Percentiles rank a stretch among this genome's conserved stretches.
Conservation (phyloP, 2,888 invertebrate species). For the Zygothrica quintamaculata region DNA sequence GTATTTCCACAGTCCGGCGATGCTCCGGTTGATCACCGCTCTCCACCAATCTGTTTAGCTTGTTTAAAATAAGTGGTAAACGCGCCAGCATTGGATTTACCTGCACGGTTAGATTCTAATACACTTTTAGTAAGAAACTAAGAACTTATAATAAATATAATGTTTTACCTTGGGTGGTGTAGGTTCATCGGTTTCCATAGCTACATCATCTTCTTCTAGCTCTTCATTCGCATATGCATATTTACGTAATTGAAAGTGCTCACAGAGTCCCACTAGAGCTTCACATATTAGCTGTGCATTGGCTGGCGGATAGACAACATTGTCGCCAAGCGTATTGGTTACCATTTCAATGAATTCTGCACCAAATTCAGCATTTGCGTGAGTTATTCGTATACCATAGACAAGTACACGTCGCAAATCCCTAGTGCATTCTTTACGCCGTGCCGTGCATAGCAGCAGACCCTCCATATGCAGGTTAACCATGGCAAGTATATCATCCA, state of each 20-base stretch:
- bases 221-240: slow-evolving; percentile 62
- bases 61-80: slow-evolving; percentile 81
- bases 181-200: slow-evolving; percentile 76
- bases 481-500: slow-evolving; percentile 78
- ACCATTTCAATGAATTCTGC: slow-evolving; percentile 88
- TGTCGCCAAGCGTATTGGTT: slow-evolving; percentile 85
- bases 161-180: slow-evolving; percentile 41
- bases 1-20: slow-evolving; percentile 88
- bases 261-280: slow-evolving; percentile 90
- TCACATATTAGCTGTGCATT: slow-evolving; percentile 87
- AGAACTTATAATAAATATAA: neutral
- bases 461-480: slow-evolving; percentile 84
- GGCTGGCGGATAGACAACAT: slow-evolving; percentile 78
- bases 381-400: slow-evolving; percentile 90
- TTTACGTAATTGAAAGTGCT: slow-evolving; percentile 84
- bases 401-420: slow-evolving; percentile 84
- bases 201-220: slow-evolving; percentile 39
- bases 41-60: slow-evolving; percentile 80
- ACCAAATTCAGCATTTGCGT: slow-evolving; percentile 87
- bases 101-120: slow-evolving; percentile 29
- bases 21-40: slow-evolving; percentile 70
- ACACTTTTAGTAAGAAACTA: neutral
- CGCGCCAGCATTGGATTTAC: slow-evolving; percentile 78
- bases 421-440: slow-evolving; percentile 76
- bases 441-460: slow-evolving; percentile 82